Conservation (phyloP, 2,113 vertebrate genomes). For the Corythaixoides concolor region DNA sequence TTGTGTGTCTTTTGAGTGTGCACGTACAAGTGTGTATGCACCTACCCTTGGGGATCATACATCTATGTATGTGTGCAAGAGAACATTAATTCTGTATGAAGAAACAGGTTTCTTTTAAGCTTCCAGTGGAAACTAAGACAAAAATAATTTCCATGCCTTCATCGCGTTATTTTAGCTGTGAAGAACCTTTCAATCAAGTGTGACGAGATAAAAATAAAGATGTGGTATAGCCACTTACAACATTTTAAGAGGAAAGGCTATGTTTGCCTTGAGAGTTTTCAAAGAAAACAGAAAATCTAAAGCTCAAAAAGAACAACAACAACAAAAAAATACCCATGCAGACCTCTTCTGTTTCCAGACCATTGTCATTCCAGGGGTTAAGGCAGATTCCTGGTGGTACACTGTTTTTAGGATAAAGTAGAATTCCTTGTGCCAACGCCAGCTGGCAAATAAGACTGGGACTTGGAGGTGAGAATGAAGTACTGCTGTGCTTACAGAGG, state of each 20-base stretch:
- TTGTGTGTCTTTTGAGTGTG: not conserved
- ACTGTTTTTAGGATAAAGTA: conserved; percentile 7
- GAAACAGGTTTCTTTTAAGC: not conserved
- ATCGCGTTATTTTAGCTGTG: not conserved
- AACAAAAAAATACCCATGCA: not conserved
- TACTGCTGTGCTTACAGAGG: not conserved
- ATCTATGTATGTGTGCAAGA: not conserved
- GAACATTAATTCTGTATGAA: not conserved
- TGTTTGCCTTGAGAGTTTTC: not conserved
- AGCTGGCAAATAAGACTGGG: not conserved
- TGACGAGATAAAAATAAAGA: conserved; percentile 3
- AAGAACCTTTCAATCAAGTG: conserved; percentile 1
- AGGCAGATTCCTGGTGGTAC: not conserved
- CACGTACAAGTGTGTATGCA: not conserved
- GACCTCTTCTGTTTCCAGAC: not conserved
- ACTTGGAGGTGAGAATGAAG: not conserved
- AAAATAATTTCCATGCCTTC: not conserved
- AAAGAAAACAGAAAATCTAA: not conserved
- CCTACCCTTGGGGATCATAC: not conserved
- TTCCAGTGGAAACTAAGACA: not conserved
- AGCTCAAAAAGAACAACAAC: not conserved
- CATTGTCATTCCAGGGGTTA: not conserved
- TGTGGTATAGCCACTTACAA: not conserved
- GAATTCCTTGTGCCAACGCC: not conserved
- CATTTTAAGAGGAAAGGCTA: not conserved